phyloP scores from a whole-genome alignment of 2,888 invertebrate genomes.

The Mythimna vitellina region DNA sequence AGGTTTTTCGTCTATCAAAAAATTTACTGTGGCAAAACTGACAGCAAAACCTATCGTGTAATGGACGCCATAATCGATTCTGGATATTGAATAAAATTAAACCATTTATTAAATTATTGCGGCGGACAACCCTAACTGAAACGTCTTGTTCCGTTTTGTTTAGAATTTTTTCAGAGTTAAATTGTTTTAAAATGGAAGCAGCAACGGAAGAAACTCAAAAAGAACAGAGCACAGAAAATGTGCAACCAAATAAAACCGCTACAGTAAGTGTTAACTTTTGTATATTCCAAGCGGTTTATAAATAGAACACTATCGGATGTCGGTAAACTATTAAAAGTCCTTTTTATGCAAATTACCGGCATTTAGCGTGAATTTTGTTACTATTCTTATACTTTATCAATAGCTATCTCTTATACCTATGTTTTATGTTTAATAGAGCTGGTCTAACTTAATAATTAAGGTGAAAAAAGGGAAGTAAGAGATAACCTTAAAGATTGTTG shows the following conservation, averaged over 20 bases:
- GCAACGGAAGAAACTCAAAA: conserved; percentile 77
- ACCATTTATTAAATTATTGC: neutral
- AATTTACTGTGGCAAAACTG: too few relatives aligned
- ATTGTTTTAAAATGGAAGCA: conserved; percentile 80
- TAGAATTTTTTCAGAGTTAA: conserved; percentile 65
- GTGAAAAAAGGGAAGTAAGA: conserved; percentile 66
- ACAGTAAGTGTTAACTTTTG: conserved; percentile 73
- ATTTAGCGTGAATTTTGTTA: conserved; percentile 9
- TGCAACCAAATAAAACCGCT: conserved; percentile 69
- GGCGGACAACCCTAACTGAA: conserved; percentile 44
- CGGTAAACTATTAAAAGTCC: conserved; percentile 69
- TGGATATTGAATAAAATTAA: neutral
- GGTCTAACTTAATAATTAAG: conserved; percentile 29
- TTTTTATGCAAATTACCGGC: conserved; percentile 49
- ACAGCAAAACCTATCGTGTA: too few relatives aligned
- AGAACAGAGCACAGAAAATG: conserved; percentile 73
- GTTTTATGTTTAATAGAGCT: conserved; percentile 13
- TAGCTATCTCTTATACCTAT: conserved; percentile 8
- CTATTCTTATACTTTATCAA: neutral
- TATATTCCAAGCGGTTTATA: conserved; percentile 74
- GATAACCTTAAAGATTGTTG: conserved; percentile 84
- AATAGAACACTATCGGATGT: conserved; percentile 86
- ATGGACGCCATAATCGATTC: neutral
- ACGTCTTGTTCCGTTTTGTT: conserved; percentile 69
- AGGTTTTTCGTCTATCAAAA: too few relatives aligned